Evolutionary conservation across 2,797 vertebrate species (phyloP).

Genomic region (Smutsia gigantea): DNA sequence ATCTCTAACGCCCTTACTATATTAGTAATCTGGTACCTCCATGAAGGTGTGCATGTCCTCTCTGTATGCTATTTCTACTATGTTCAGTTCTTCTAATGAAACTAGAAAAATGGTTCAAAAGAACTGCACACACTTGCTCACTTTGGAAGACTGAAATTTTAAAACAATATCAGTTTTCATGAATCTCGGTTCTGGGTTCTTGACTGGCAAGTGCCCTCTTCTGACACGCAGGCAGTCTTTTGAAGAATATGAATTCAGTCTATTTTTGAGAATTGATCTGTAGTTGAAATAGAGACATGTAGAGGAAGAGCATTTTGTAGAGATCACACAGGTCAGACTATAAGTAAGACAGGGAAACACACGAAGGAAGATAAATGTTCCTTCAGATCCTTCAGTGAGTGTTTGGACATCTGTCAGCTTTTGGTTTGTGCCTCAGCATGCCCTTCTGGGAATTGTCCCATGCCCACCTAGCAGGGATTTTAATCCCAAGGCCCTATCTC

Average conservation of each 20-base stretch:
- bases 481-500: background rate
- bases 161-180: background rate
- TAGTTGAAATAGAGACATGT: conserved; percentile 5
- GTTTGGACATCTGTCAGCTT: background rate
- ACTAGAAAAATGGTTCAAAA: background rate
- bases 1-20: background rate
- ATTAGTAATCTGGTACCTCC: background rate
- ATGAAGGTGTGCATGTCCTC: too few species aligned
- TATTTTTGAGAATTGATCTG: conserved; percentile 35
- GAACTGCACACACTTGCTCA: background rate
- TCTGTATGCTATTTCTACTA: background rate
- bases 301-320: background rate
- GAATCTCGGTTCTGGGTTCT: background rate
- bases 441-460: background rate
- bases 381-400: background rate
- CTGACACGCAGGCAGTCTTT: background rate
- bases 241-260: background rate
- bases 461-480: background rate
- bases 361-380: background rate
- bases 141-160: background rate
- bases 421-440: background rate
- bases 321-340: background rate
- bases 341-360: background rate
- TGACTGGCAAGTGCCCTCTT: background rate
- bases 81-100: background rate